Evolutionary conservation across 2,113 vertebrate species (phyloP).

Genomic region (Ophiodon elongatus): DNA sequence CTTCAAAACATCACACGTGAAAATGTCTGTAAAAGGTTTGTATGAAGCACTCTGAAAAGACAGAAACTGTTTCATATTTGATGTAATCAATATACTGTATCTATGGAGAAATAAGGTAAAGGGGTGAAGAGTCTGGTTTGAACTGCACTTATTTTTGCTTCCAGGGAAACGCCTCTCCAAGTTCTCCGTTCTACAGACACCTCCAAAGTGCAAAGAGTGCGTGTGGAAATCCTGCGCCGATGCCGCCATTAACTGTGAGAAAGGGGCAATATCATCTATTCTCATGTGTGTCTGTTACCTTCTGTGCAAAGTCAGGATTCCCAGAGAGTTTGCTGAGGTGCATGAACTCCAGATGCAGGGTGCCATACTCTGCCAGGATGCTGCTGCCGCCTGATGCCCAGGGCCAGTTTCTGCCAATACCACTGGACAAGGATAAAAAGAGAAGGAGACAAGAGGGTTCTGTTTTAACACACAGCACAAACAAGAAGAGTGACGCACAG

Average conservation of each 20-base stretch:
- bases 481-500: not conserved
- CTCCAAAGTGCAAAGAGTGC: not conserved
- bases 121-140: not conserved
- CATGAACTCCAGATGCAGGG: conserved; percentile 96
- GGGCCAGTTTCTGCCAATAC: conserved; percentile 97
- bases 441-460: not conserved
- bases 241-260: not conserved
- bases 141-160: not conserved
- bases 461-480: not conserved
- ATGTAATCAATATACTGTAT: not conserved
- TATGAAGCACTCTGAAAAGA: not conserved
- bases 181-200: not conserved
- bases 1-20: not conserved
- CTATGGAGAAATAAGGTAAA: not conserved
- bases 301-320: conserved; percentile 94
- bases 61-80: not conserved
- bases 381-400: conserved; percentile 99
- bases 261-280: not conserved
- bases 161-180: not conserved
- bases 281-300: conserved; percentile 84
- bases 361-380: conserved; percentile 98
- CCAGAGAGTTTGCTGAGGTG: conserved; percentile 95
- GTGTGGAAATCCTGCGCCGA: not conserved
- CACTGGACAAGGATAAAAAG: conserved; percentile 78
- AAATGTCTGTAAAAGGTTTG: not conserved